Evolutionary conservation across 2,113 vertebrate species (phyloP), one percentile per base, ranked within the genome.

Genomic region (Psettodes erumei): DNA sequence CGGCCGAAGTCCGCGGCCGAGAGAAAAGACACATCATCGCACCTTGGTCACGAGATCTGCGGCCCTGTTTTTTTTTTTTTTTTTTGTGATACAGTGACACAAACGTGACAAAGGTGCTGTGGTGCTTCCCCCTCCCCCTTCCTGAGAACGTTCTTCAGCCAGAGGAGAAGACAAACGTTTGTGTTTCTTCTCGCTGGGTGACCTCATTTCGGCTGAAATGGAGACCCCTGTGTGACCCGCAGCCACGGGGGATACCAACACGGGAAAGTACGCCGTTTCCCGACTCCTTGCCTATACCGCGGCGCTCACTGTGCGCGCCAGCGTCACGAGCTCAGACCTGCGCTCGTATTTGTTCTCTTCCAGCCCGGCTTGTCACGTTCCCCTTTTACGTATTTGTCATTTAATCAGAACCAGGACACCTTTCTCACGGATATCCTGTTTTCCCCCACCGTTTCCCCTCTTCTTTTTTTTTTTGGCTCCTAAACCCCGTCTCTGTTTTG

Each of bases 131-230:
- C 58, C 8, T n/a, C 55, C 47, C 77, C 71, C 32, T 69, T 43
- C 65, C 70, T 12, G 8, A 62, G 32, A 38, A 56, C 43, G 40
- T 73, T 35, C 50, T 47, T 15, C 65, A 76, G 63, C 53, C 63
- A 1, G 42, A 84, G 65, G 72, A 61, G 71, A 80, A 74, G 75
- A 71, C 83, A 89, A 88, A 84, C 82, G 62, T 89, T 86, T 83
- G 72, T 71, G 45, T 86, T 81, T 70, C 81, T 48, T 73, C 77
- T 82, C 73, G 83, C 87, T 88, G 83, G 79, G 75, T 87, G 90
- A 91, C 89, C 88, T 92, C 66, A 87, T 91, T 91, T 64, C 53
- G 28, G 62, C 71, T 91, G 91, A 90, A 92, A 91, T 73, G 10
- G 87, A 93, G 89, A 91, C 86, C 89, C 84, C 63, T 63, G 8